phyloP scores from a whole-genome alignment of 2,113 vertebrate genomes.

The Sphaerodactylus townsendi region DNA sequence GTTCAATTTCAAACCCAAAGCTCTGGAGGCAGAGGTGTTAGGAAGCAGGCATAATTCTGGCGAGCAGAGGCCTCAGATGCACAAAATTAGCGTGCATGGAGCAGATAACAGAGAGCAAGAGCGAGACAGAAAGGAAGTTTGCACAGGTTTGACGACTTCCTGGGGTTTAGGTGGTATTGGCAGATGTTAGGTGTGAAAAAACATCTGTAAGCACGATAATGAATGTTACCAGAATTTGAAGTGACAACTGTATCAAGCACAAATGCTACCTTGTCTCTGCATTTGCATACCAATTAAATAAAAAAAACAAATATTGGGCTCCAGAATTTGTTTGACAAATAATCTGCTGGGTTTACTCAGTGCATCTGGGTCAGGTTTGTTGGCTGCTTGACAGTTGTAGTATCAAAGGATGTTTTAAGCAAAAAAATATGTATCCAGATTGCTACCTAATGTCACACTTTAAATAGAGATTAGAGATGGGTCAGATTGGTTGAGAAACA shows the following conservation, averaged over 20 bases:
- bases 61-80: slow-evolving; percentile 87
- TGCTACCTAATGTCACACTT: slow-evolving; percentile 74
- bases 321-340: slow-evolving; percentile 90
- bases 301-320: slow-evolving; percentile 81
- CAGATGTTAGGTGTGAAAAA: slow-evolving; percentile 87
- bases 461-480: slow-evolving; percentile 58
- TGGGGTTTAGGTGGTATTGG: slow-evolving; percentile 88
- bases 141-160: slow-evolving; percentile 89
- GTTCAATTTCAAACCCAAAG: slow-evolving; percentile 99
- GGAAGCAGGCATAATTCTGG: slow-evolving; percentile 90
- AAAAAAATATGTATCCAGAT: slow-evolving; percentile 76
- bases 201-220: slow-evolving; percentile 84
- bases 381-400: slow-evolving; percentile 82
- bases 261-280: slow-evolving; percentile 81
- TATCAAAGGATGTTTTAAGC: slow-evolving; percentile 68
- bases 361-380: slow-evolving; percentile 84
- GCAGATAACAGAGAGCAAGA: slow-evolving; percentile 89
- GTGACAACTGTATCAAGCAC: slow-evolving; percentile 86
- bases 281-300: slow-evolving; percentile 82
- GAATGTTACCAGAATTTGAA: slow-evolving; percentile 85
- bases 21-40: slow-evolving; percentile 92
- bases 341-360: slow-evolving; percentile 87
- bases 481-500: slow-evolving; percentile 44
- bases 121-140: slow-evolving; percentile 89
- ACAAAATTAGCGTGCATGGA: slow-evolving; percentile 89